Conservation (phyloP, 2,888 invertebrate genomes). For the Electrophaes corylata region DNA sequence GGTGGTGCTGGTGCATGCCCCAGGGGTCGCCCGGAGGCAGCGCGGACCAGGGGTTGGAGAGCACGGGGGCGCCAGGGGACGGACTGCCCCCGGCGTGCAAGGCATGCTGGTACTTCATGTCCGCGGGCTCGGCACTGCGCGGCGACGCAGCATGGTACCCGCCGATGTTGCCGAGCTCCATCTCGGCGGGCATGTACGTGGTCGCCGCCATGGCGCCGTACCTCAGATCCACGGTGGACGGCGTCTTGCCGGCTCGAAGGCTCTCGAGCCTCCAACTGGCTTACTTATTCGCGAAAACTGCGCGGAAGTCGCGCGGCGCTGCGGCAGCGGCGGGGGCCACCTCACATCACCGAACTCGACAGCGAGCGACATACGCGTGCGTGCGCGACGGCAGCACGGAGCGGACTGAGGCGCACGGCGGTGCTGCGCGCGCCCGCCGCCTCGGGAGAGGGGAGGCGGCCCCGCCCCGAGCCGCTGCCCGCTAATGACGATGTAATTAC, state of each 20-base stretch:
- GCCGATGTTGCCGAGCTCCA: constrained; percentile 92
- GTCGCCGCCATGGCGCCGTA: constrained; percentile 97
- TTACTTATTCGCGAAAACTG: constrained; percentile 74
- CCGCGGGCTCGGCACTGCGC: constrained; percentile 94
- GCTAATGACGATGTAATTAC: constrained; percentile 69
- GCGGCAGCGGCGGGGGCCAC: constrained; percentile 82
- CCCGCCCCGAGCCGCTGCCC: constrained; percentile 74
- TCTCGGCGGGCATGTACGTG: constrained; percentile 96
- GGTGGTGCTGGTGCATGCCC: constrained; percentile 91
- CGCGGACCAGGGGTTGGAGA: constrained; percentile 92
- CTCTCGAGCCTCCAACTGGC: constrained; percentile 82
- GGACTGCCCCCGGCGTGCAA: constrained; percentile 89
- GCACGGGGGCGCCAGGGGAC: constrained; percentile 83
- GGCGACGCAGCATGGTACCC: constrained; percentile 94
- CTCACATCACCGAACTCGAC: constrained; percentile 77
- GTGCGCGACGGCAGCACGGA: constrained; percentile 83
- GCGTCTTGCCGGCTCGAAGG: constrained; percentile 86
- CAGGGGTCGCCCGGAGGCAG: constrained; percentile 92
- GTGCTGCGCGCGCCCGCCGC: constrained; percentile 70
- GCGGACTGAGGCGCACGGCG: constrained; percentile 74
- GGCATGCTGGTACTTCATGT: constrained; percentile 98
- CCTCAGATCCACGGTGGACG: constrained; percentile 85
- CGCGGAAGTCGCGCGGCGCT: constrained; percentile 78
- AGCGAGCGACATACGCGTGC: constrained; percentile 86
- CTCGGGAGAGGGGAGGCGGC: constrained; percentile 55